phyloP scores from a whole-genome alignment of 2,797 vertebrate genomes.

The Dendrocincla tyrannina region DNA sequence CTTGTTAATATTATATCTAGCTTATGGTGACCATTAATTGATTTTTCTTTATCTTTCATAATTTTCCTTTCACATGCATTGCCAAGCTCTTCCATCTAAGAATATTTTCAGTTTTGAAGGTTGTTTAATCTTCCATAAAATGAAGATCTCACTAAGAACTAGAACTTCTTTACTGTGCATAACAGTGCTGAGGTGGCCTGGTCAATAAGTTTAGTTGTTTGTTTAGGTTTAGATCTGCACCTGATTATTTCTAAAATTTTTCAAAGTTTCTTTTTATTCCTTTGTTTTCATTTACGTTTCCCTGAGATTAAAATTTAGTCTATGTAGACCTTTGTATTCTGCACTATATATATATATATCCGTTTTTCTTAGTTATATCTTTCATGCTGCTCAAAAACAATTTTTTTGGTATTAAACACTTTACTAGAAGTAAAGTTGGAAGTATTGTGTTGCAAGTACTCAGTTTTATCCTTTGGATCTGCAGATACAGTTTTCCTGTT shows the following conservation, averaged over 20 bases:
- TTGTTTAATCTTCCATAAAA: background rate
- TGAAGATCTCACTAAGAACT: background rate
- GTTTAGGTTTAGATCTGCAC: background rate
- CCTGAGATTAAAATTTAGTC: background rate
- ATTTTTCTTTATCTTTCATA: conserved; percentile 16
- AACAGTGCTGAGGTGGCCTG: background rate
- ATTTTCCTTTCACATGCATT: background rate
- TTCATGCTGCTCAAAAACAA: background rate
- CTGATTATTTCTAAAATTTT: background rate
- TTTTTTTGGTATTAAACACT: background rate
- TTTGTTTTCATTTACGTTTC: background rate
- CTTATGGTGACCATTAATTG: background rate
- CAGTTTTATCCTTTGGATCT: background rate
- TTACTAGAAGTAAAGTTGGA: background rate
- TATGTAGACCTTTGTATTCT: background rate
- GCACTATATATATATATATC: too few relatives aligned
- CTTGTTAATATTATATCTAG: background rate
- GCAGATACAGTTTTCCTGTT: background rate
- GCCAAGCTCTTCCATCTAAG: background rate
- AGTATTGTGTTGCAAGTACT: background rate
- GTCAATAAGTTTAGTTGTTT: background rate
- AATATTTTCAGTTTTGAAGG: background rate
- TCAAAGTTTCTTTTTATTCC: background rate
- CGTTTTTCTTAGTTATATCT: background rate
- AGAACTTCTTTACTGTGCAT: background rate